phyloP scores from a whole-genome alignment of 2,888 invertebrate species.

The Metacarcinus magister region DNA sequence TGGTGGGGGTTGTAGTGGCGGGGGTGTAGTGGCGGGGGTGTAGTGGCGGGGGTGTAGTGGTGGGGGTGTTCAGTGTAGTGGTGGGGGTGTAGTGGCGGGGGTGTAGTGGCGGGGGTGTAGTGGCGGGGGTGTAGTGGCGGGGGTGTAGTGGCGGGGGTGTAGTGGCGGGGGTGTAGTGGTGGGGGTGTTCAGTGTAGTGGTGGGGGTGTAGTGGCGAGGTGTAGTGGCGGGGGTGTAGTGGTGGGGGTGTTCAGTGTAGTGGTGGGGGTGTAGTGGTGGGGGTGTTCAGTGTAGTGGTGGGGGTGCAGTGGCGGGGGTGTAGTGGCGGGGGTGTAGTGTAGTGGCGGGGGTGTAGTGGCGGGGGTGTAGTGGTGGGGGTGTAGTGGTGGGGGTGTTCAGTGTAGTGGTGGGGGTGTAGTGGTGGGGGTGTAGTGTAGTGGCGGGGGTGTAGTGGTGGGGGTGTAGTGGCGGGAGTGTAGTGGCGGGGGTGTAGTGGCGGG shows the following conservation, averaged over 20 bases:
- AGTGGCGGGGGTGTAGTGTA: background rate
- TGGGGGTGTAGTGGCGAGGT: background rate
- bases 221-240: background rate
- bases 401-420: background rate
- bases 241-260: background rate
- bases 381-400: background rate
- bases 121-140: background rate
- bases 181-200: background rate
- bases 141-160: background rate
- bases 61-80: background rate
- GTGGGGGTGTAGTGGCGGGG: background rate
- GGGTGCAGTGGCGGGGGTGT: background rate
- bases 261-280: background rate
- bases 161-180: background rate
- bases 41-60: background rate
- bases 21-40: background rate
- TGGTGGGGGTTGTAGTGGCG: background rate
- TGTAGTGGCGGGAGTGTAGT: background rate
- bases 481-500: background rate
- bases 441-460: background rate
- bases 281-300: background rate
- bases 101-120: background rate
- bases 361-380: background rate
- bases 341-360: background rate
- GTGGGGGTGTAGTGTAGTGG: background rate